Base-by-base conservation (phyloP, 1,140 invertebrate genomes). In the Geopemphigus sp. region DNA sequence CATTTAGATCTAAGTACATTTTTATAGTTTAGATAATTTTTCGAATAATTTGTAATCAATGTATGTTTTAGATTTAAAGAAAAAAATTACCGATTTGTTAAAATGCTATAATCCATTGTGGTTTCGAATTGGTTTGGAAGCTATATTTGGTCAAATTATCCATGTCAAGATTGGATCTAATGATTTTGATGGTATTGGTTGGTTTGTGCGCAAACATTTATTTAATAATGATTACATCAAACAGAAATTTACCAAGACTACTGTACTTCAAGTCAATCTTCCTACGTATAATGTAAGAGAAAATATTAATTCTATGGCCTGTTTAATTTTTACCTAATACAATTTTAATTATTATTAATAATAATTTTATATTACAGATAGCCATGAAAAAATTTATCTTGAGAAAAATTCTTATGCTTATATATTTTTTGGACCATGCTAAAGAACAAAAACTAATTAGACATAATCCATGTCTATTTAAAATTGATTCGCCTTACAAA, bases 31-130 rank as follows among this genome's bases (percentile, higher is more conserved):
- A 26, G 15, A 61, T 29, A 8, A 70, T 72, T 54, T 11, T 11
- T n/a, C 6, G 10, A 54, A 32, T 72, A 19, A 0, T 14, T 19
- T 29, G 12, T 1, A 53, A 17, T 26, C 32, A 57, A n/a, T 47
- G 45, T 57, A 17, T 26, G 8, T 57, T 66, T 73, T 80, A 90
- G 90, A 90, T 19, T 86, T 96, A 74, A 95, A 95, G 84, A 91
- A 94, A 82, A 87, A 89, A 56, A 90, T 97, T 47, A 86, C 95
- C 64, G 89, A 92, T 74, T 84, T 96, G 59, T 86, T 97, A 24
- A 86, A 96, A 0, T 92, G 91, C 76, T 97, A 96, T 83, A 96
- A 96, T 87, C 93, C 94, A 0, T 86, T 97, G 0, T 97, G 95
- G 95, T 86, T 97, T 29, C 88, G 95, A 81, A 91, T 97, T 63